Percentiles rank a stretch among this genome's conserved stretches.
Conservation (phyloP, 2,888 invertebrate genomes). For the Ceraclea dissimilis region DNA sequence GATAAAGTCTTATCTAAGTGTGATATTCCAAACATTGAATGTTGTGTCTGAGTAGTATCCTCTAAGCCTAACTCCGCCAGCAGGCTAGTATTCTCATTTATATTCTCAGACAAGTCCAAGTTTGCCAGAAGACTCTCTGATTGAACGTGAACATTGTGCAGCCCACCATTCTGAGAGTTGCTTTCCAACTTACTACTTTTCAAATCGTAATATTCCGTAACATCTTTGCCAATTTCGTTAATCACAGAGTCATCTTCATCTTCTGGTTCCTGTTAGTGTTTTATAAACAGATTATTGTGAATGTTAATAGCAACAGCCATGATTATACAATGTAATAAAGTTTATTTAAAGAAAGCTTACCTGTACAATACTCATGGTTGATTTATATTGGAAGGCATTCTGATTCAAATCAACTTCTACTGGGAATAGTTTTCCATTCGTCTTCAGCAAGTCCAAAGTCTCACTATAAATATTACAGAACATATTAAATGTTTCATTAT, state of each 20-base stretch:
- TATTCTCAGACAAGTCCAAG: constrained; percentile 28
- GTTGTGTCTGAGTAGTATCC: constrained; percentile 33
- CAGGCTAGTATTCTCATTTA: constrained; percentile 39
- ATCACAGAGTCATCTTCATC: constrained; percentile 50
- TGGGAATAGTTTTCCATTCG: constrained; percentile 74
- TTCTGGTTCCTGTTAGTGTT: constrained; percentile 40
- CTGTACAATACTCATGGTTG: constrained; percentile 46
- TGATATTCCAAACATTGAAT: constrained; percentile 10
- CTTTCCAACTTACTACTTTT: constrained; percentile 30
- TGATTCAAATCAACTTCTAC: constrained; percentile 93
- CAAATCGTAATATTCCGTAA: constrained; percentile 42
- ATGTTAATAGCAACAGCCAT: background rate
- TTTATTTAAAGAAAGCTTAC: constrained; percentile 29
- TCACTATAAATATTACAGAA: constrained; percentile 56
- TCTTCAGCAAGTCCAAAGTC: constrained; percentile 68
- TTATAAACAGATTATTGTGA: background rate
- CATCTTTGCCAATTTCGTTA: constrained; percentile 42
- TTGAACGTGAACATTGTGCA: constrained; percentile 35
- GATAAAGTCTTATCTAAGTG: constrained; percentile 7
- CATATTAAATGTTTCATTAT: background rate
- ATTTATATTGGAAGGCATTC: constrained; percentile 87
- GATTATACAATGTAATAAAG: no score
- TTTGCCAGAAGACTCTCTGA: constrained; percentile 38
- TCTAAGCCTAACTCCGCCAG: constrained; percentile 51
- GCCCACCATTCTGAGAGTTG: constrained; percentile 11